A percentile compares a stretch with the other conserved stretches of the same genome.
These are phyloP conservation scores for Hirtodrosophila confusa DNA, from an alignment of 2,888 invertebrate species.

Conservation along the genomic window DNA sequence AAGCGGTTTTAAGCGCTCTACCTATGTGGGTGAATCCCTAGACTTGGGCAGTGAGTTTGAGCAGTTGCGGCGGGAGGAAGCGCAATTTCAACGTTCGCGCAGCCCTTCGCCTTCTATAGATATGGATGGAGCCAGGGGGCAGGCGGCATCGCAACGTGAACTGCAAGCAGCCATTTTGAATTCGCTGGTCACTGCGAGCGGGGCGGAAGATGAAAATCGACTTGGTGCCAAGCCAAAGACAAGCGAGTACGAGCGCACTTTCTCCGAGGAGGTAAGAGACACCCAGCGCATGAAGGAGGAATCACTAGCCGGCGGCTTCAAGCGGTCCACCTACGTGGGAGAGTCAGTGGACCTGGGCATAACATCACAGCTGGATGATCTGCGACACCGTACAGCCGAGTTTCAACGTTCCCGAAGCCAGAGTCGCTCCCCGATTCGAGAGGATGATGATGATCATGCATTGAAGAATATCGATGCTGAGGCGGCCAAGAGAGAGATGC, in stretches of 20 bases:
- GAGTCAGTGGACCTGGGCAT: constrained; percentile 61
- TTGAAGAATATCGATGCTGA: constrained; percentile 65
- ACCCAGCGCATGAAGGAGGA: constrained; percentile 66
- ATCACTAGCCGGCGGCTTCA: constrained; percentile 52
- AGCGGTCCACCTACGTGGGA: constrained; percentile 64
- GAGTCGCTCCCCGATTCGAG: constrained; percentile 79
- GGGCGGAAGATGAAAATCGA: constrained; percentile 31
- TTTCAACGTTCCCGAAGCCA: constrained; percentile 81
- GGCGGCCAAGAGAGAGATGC: constrained; percentile 66
- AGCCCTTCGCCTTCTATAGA: constrained; percentile 73
- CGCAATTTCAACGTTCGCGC: constrained; percentile 74
- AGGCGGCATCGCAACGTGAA: constrained; percentile 66
- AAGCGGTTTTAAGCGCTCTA: constrained; percentile 81
- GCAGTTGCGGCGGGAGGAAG: constrained; percentile 65
- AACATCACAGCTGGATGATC: constrained; percentile 68
- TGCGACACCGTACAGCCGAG: constrained; percentile 76
- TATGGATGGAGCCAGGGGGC: constrained; percentile 48
- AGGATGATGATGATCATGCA: constrained; percentile 39
- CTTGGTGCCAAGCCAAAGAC: constrained; percentile 77
- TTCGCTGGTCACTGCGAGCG: constrained; percentile 68
- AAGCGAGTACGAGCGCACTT: constrained; percentile 56
- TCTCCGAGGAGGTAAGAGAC: constrained; percentile 65
- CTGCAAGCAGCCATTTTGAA: constrained; percentile 80
- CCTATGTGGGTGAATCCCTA: constrained; percentile 82
- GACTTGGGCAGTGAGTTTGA: constrained; percentile 78